phyloP scores from a whole-genome alignment of 2,113 vertebrate species.

The Thunnus thynnus region DNA sequence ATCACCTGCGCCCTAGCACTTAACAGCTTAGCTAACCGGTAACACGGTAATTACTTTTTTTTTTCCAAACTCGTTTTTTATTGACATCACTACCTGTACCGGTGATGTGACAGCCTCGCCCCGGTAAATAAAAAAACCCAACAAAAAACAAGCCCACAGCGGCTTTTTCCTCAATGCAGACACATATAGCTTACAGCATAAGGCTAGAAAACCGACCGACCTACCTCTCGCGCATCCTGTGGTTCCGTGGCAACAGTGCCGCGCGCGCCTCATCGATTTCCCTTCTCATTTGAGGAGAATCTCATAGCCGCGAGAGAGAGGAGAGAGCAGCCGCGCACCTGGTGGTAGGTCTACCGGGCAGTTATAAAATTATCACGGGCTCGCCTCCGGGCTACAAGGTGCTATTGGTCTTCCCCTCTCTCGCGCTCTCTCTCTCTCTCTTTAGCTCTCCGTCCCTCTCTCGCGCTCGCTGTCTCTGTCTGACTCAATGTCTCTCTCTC shows the following conservation, averaged over 20 bases:
- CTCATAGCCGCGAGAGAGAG: constrained; percentile 45
- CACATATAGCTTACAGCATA: not conserved
- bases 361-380: constrained; percentile 67
- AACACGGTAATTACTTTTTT: not conserved
- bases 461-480: constrained; percentile 28
- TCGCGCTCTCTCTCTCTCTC: constrained; percentile 1
- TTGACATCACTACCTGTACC: constrained; percentile 13
- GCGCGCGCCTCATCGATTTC: constrained; percentile 66
- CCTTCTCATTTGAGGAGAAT: constrained; percentile 57
- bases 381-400: constrained; percentile 72
- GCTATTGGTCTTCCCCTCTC: constrained; percentile 42
- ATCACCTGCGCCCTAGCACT: constrained; percentile 45
- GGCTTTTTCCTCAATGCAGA: not conserved
- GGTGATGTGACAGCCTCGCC: constrained; percentile 8
- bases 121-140: not conserved
- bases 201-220: constrained; percentile 38
- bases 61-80: not conserved
- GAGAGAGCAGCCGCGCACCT: constrained; percentile 50
- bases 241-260: constrained; percentile 63
- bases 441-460: constrained; percentile 6
- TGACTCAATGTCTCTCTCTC: constrained; percentile 52
- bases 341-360: constrained; percentile 58
- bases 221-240: constrained; percentile 70
- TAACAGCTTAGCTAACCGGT: constrained; percentile 16
- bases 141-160: not conserved